These are phyloP conservation scores for Labia minor DNA, from an alignment of 2,888 invertebrate genomes.

Conservation along the genomic window DNA sequence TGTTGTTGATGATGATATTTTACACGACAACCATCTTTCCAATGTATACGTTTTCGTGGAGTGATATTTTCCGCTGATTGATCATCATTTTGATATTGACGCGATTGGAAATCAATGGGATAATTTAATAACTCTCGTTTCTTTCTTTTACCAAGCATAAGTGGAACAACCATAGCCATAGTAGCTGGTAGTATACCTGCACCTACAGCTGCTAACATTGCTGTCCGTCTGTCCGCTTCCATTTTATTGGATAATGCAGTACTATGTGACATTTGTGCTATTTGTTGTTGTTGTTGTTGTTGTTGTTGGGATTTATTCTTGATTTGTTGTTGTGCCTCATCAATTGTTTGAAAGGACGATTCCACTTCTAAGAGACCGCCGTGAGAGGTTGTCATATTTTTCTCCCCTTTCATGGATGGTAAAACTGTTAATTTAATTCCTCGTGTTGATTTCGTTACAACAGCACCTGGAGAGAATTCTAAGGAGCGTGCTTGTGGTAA, in stretches of 20 bases:
- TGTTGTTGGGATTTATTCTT: slow-evolving; percentile 30
- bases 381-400: slow-evolving; percentile 48
- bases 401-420: slow-evolving; percentile 51
- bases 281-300: slow-evolving; percentile 30
- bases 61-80: too few species aligned
- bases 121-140: slow-evolving; percentile 24
- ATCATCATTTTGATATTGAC: not conserved
- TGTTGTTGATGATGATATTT: too few species aligned
- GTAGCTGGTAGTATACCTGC: slow-evolving; percentile 72
- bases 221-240: slow-evolving; percentile 42
- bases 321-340: slow-evolving; percentile 40
- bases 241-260: slow-evolving; percentile 27
- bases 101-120: not conserved
- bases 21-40: too few species aligned
- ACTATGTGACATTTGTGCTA: slow-evolving; percentile 33
- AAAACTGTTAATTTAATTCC: slow-evolving; percentile 59
- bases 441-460: slow-evolving; percentile 39
- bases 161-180: slow-evolving; percentile 68
- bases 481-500: slow-evolving; percentile 41
- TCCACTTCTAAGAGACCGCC: slow-evolving; percentile 66
- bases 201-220: slow-evolving; percentile 59
- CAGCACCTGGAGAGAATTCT: slow-evolving; percentile 29
- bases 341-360: slow-evolving; percentile 57
- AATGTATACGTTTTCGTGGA: too few species aligned
- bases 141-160: slow-evolving; percentile 53